phyloP scores from a whole-genome alignment of 2,797 vertebrate species.

The Otolemur crassicaudatus region DNA sequence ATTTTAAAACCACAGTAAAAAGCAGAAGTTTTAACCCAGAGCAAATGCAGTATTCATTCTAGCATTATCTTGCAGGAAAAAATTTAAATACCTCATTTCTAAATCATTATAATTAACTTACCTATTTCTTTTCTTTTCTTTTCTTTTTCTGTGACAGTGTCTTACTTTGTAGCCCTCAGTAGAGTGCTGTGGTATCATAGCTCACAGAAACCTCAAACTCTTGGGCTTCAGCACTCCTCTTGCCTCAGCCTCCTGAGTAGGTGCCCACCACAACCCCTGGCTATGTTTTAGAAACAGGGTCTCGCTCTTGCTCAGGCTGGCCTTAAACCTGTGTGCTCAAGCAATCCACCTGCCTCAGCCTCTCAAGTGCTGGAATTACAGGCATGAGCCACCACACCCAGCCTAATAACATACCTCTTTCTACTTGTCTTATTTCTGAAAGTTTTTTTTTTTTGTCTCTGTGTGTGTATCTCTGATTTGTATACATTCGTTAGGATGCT shows the following conservation, averaged over 20 bases:
- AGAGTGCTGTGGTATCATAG: background rate
- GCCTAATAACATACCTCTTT: background rate
- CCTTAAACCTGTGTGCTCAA: too few relatives aligned
- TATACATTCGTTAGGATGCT: background rate
- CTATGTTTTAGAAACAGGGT: too few relatives aligned
- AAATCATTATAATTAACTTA: constrained; percentile 7
- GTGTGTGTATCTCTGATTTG: background rate
- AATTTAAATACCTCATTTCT: background rate
- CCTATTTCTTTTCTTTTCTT: too few relatives aligned
- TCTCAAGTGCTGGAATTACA: too few relatives aligned
- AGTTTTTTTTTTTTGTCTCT: background rate
- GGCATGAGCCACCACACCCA: too few relatives aligned
- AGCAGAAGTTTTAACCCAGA: background rate
- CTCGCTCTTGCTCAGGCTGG: too few relatives aligned
- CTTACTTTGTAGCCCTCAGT: background rate
- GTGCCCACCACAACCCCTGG: too few relatives aligned
- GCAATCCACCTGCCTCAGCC: too few relatives aligned
- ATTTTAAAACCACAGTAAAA: background rate
- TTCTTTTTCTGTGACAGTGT: background rate
- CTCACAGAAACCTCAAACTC: background rate
- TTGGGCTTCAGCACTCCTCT: background rate
- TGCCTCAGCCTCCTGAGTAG: too few relatives aligned
- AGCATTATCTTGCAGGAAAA: constrained; percentile 18
- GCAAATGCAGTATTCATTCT: background rate
- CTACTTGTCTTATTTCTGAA: background rate